Percentiles rank a stretch among this genome's conserved stretches.
Conservation (phyloP, 2,113 vertebrate genomes). For the Cervus canadensis region DNA sequence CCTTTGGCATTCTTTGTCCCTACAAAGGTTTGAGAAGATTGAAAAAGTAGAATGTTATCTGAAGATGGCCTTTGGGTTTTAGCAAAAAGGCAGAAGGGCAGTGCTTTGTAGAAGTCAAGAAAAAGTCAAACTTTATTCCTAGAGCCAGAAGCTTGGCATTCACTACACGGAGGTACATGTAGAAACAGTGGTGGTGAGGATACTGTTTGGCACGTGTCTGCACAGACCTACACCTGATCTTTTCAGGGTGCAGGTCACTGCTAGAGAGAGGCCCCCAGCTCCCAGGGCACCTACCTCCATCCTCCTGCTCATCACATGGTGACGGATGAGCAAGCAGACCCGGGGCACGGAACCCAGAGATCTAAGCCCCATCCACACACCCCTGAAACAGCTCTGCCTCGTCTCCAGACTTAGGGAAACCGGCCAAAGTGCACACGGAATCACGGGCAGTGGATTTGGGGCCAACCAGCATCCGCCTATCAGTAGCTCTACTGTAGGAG, state of each 20-base stretch:
- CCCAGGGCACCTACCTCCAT: neutral
- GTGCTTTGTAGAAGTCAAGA: neutral
- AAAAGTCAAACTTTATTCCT: neutral
- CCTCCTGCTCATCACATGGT: neutral
- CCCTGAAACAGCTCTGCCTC: neutral
- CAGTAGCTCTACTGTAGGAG: neutral
- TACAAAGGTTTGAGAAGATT: neutral
- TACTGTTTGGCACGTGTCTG: neutral
- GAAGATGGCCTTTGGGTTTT: neutral
- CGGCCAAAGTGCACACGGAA: neutral
- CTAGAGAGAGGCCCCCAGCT: neutral
- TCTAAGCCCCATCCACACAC: neutral
- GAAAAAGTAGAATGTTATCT: neutral
- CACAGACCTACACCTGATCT: neutral
- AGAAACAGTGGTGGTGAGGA: neutral
- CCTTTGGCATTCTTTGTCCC: slow-evolving; percentile 1
- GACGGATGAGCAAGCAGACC: neutral
- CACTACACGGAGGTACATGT: neutral
- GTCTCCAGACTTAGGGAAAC: neutral
- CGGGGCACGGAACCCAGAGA: neutral
- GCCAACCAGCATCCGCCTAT: neutral
- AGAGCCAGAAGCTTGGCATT: neutral
- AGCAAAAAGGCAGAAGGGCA: neutral
- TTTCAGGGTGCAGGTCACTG: neutral
- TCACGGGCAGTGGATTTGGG: neutral